phyloP scores from a whole-genome alignment of 2,797 vertebrate species.

The Malacoctenus gilli region DNA sequence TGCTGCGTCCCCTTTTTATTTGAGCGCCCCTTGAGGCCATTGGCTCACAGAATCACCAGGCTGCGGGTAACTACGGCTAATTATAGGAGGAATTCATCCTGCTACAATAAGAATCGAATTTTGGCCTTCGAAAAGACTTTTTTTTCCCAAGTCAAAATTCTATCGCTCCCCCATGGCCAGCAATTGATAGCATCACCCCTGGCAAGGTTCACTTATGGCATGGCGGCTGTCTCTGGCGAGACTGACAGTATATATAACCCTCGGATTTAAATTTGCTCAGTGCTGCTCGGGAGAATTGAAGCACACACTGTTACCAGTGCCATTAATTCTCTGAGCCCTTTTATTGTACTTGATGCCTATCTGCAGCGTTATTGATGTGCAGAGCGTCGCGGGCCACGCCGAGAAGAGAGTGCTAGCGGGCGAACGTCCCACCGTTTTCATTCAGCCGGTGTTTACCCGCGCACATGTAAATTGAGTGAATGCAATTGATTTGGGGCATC shows the following conservation, averaged over 20 bases:
- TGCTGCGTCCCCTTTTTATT: too few relatives aligned
- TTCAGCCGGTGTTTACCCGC: slow-evolving; percentile 39
- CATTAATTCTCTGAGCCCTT: slow-evolving; percentile 47
- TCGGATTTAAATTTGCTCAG: slow-evolving; percentile 29
- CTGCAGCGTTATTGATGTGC: slow-evolving; percentile 46
- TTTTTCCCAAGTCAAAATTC: too few relatives aligned
- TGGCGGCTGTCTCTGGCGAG: slow-evolving; percentile 26
- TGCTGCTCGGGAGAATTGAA: slow-evolving; percentile 24
- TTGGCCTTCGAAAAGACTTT: too few relatives aligned
- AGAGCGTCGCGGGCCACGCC: slow-evolving; percentile 21
- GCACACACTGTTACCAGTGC: slow-evolving; percentile 35
- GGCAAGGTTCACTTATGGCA: slow-evolving; percentile 38
- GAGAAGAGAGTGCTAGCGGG: not conserved
- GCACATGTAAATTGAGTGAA: slow-evolving; percentile 66
- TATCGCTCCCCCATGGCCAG: not conserved
- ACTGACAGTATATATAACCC: slow-evolving; percentile 25
- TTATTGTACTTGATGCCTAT: slow-evolving; percentile 56
- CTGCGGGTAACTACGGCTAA: too few relatives aligned
- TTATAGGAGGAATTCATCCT: too few relatives aligned
- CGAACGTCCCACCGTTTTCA: slow-evolving; percentile 12
- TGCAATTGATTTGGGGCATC: slow-evolving; percentile 63
- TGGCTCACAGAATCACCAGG: too few relatives aligned
- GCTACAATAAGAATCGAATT: too few relatives aligned
- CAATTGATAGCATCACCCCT: slow-evolving; percentile 21
- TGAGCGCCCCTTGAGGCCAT: too few relatives aligned